Evolutionary conservation across 2,113 vertebrate genomes (phyloP).

Genomic region (Rhabdomys dilectus): DNA sequence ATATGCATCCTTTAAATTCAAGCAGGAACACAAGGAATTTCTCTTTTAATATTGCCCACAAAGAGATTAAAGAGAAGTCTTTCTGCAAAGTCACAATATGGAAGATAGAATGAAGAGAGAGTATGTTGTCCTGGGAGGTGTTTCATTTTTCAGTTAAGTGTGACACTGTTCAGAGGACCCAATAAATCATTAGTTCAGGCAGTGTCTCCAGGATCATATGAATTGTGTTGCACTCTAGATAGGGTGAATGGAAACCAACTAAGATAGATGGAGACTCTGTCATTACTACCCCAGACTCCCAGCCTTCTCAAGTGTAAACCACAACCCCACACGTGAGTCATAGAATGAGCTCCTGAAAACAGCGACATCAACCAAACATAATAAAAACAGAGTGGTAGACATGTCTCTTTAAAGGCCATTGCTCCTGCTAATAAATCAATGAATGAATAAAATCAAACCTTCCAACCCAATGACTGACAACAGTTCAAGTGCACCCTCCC

Average conservation of each 20-base stretch:
- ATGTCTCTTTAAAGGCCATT: neutral
- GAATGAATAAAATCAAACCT: neutral
- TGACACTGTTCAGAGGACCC: slow-evolving; percentile 16
- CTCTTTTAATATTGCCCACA: neutral
- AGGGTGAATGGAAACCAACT: neutral
- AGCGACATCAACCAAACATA: neutral
- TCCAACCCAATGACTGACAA: neutral
- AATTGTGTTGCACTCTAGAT: neutral
- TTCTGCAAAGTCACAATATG: slow-evolving; percentile 1
- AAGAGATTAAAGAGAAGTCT: slow-evolving; percentile 18
- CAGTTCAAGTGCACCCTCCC: neutral
- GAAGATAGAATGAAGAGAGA: slow-evolving; percentile 37
- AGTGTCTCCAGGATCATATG: neutral
- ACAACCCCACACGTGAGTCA: neutral
- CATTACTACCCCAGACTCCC: neutral
- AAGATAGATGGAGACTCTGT: neutral
- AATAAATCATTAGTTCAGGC: neutral
- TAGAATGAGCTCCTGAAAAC: neutral
- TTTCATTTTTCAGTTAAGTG: slow-evolving; percentile 59
- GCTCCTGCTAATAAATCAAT: slow-evolving; percentile 27
- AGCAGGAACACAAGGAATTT: slow-evolving; percentile 19
- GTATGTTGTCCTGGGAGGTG: neutral
- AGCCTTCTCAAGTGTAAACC: neutral
- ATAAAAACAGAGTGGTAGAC: neutral
- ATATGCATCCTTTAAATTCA: slow-evolving; percentile 52